Percentiles rank a stretch among this genome's conserved stretches.
Conservation (phyloP, 23 tunicate genomes). For the Ciona savignyi region DNA sequence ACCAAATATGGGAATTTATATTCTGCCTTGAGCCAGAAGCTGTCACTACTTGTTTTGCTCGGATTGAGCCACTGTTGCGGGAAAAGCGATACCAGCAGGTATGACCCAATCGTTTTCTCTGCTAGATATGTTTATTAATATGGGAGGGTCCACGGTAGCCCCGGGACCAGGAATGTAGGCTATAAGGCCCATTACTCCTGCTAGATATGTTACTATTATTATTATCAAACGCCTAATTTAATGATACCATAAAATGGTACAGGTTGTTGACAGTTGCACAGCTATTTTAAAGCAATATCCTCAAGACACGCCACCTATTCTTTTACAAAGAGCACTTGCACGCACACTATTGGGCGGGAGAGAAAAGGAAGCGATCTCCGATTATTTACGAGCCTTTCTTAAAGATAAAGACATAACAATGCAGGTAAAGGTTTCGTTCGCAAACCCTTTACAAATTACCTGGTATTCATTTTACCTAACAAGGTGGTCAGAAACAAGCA, state of each 20-base stretch:
- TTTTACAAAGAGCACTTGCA: conserved; percentile 61
- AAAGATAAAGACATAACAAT: conserved; percentile 69
- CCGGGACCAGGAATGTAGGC: no score
- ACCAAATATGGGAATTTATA: conserved; percentile 77
- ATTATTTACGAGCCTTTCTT: conserved; percentile 71
- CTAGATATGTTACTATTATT: background rate
- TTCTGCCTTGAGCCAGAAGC: conserved; percentile 62
- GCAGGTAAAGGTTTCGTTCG: conserved; percentile 12
- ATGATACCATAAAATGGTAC: background rate
- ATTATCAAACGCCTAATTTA: background rate
- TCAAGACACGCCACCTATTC: conserved; percentile 37
- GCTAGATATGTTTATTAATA: no score
- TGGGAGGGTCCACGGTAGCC: no score
- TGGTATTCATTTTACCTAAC: background rate
- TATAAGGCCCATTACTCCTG: no score
- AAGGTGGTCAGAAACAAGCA: conserved; percentile 53
- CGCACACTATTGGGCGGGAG: conserved; percentile 43
- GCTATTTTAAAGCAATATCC: conserved; percentile 53
- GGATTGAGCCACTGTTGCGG: conserved; percentile 36
- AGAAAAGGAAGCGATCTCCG: conserved; percentile 64
- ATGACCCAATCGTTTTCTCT: no score
- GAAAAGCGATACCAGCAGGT: conserved; percentile 62
- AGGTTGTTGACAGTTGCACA: conserved; percentile 64
- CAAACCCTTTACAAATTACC: background rate
- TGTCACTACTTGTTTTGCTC: conserved; percentile 51